These are phyloP conservation scores for Slavum lentiscoides DNA, from an alignment of 2,888 invertebrate genomes.

Conservation along the genomic window DNA sequence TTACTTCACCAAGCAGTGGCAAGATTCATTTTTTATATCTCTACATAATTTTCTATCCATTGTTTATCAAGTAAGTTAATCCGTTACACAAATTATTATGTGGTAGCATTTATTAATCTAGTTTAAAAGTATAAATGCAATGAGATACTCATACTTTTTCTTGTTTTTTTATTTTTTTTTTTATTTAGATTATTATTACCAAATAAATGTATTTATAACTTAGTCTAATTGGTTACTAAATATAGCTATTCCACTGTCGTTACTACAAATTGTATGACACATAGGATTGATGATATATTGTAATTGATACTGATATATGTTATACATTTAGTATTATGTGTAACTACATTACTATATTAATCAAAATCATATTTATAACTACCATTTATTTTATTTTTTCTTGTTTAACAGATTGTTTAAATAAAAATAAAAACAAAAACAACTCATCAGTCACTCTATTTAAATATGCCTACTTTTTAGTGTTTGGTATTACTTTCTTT, in stretches of 20 bases:
- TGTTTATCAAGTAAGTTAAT: slow-evolving; percentile 70
- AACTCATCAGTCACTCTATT: not conserved
- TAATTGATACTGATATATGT: not conserved
- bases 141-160: too few species aligned
- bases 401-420: too few species aligned
- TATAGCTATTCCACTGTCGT: not conserved
- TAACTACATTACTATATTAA: too few species aligned
- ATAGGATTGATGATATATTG: not conserved
- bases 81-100: not conserved
- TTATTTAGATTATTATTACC: too few species aligned
- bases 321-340: not conserved
- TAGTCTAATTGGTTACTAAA: too few species aligned
- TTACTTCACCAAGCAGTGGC: slow-evolving; percentile 92
- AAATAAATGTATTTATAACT: too few species aligned
- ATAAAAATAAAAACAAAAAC: not conserved
- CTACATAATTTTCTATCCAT: slow-evolving; percentile 91
- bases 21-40: slow-evolving; percentile 87
- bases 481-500: too few species aligned
- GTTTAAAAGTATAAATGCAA: too few species aligned
- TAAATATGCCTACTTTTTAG: not conserved
- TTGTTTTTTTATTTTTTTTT: too few species aligned
- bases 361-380: too few species aligned
- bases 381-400: too few species aligned
- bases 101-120: too few species aligned
- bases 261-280: not conserved